Conservation (phyloP, 2,797 vertebrate genomes). For the Prunella strophiata region DNA sequence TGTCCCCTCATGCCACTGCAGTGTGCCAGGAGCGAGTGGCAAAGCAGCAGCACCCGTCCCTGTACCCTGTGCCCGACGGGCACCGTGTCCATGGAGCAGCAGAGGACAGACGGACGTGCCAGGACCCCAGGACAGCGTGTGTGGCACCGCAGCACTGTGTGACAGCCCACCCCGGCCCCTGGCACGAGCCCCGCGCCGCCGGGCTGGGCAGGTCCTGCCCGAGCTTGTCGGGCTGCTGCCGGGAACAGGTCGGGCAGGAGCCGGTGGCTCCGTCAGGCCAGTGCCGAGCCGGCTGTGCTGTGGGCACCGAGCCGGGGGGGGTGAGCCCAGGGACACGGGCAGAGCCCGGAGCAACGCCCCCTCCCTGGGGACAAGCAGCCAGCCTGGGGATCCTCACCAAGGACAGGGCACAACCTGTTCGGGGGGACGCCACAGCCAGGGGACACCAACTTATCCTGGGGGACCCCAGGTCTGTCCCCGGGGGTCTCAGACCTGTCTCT, state of each 20-base stretch:
- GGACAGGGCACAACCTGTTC: background rate
- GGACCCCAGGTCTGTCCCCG: too few species aligned
- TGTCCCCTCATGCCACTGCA: fast-evolving
- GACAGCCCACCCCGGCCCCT: background rate
- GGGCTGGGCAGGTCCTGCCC: constrained; percentile 14
- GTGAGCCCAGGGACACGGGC: background rate
- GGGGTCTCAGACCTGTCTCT: background rate
- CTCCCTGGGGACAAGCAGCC: background rate
- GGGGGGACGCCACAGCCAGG: background rate
- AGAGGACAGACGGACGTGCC: fast-evolving
- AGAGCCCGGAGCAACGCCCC: background rate
- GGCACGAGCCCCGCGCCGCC: background rate
- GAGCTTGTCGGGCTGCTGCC: background rate
- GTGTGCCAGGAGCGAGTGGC: fast-evolving
- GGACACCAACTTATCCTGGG: background rate
- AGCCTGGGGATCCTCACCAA: background rate
- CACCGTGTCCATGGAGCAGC: background rate
- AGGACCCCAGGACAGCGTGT: fast-evolving
- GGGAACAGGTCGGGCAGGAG: constrained; percentile 54
- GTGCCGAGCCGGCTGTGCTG: background rate
- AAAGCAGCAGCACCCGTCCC: fast-evolving
- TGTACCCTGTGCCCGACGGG: background rate
- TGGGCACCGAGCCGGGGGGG: background rate
- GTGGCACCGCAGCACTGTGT: fast-evolving
- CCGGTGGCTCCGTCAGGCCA: background rate